These are phyloP conservation scores for Peromyscus aztecus DNA, from an alignment of 2,797 vertebrate genomes.

Conservation along the genomic window DNA sequence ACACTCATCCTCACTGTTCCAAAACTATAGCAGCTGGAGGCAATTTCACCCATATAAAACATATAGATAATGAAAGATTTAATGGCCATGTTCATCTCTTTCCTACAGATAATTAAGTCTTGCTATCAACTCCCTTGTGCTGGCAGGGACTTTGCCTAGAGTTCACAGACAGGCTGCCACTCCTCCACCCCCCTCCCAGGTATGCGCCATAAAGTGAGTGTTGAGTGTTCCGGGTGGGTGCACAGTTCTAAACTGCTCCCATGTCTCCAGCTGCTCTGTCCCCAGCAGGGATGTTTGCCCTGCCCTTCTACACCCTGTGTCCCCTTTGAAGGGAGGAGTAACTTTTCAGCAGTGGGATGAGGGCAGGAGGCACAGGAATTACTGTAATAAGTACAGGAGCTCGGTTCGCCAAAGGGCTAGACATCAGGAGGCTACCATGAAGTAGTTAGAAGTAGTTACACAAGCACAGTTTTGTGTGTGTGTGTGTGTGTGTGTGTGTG, in stretches of 20 bases:
- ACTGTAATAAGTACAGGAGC: neutral
- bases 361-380: neutral
- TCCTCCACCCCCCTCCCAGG: too few relatives aligned
- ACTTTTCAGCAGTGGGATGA: neutral
- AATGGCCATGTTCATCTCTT: slow-evolving; percentile 17
- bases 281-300: neutral
- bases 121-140: slow-evolving; percentile 13
- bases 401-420: neutral
- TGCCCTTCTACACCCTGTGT: neutral
- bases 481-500: too few relatives aligned
- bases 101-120: slow-evolving; percentile 50
- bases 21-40: neutral
- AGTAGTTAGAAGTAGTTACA: neutral
- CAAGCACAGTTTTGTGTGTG: neutral
- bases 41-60: slow-evolving; percentile 32
- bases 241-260: neutral
- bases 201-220: neutral
- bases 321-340: neutral
- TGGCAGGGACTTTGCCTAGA: neutral
- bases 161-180: neutral
- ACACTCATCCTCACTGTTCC: neutral
- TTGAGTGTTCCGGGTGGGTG: neutral
- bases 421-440: neutral
- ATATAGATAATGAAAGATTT: slow-evolving; percentile 44
- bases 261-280: neutral